phyloP scores from a whole-genome alignment of 2,797 vertebrate genomes.

The Pipistrellus nathusii region DNA sequence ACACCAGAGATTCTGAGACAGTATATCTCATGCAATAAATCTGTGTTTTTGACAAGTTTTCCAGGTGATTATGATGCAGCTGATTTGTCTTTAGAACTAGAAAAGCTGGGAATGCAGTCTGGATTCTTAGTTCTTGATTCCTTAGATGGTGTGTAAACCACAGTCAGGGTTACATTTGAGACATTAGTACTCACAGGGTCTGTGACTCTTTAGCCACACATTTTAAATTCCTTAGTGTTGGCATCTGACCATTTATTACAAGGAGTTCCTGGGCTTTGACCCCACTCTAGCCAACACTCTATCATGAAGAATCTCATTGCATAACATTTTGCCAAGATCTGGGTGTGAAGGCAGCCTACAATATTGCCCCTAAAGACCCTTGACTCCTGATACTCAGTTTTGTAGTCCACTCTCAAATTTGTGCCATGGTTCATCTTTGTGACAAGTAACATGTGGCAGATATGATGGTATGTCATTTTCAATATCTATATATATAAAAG shows the following conservation, averaged over 20 bases:
- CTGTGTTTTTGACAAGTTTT: conserved; percentile 22
- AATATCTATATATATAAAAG: background rate
- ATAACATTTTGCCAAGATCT: conserved; percentile 18
- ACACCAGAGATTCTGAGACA: background rate
- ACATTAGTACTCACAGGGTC: background rate
- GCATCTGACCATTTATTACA: conserved; percentile 4
- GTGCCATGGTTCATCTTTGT: background rate
- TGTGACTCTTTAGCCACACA: background rate
- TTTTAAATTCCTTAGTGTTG: background rate
- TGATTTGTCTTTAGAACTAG: conserved; percentile 19
- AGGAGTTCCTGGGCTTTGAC: background rate
- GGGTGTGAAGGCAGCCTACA: background rate
- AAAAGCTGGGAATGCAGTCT: background rate
- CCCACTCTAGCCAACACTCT: background rate
- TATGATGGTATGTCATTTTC: background rate
- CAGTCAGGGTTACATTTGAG: background rate
- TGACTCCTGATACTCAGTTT: background rate
- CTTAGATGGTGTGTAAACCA: background rate
- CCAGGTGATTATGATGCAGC: background rate
- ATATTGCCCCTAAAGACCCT: background rate
- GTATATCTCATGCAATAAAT: conserved; percentile 13
- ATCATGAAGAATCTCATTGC: background rate
- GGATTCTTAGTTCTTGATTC: background rate
- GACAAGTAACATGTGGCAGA: conserved; percentile 4
- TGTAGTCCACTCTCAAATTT: background rate